Conservation (phyloP, 2,888 invertebrate species). For the Isoperla grammatica region DNA sequence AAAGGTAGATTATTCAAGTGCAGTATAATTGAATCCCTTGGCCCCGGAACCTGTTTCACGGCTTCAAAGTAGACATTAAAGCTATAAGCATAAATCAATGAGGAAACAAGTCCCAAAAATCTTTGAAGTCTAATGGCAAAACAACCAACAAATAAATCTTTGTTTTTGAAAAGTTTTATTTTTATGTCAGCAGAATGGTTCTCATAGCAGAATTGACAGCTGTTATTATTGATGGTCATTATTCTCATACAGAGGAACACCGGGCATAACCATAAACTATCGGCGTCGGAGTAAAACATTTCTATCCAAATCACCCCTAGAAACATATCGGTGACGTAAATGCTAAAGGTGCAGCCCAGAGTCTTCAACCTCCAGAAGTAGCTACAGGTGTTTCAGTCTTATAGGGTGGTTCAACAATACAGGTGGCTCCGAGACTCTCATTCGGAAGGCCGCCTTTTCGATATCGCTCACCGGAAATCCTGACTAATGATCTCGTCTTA, state of each 20-base stretch:
- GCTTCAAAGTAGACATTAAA: not conserved
- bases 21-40: not conserved
- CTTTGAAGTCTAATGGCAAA: not conserved
- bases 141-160: slow-evolving; percentile 2
- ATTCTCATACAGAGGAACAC: not conserved
- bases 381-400: no score
- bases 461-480: no score
- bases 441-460: no score
- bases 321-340: no score
- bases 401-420: no score
- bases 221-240: slow-evolving; percentile 1
- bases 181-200: not conserved
- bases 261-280: no score
- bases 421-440: no score
- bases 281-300: no score
- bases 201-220: not conserved
- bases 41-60: not conserved
- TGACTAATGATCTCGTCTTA: no score
- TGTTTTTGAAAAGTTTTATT: not conserved
- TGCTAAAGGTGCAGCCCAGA: no score
- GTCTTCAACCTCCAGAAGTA: no score
- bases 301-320: no score
- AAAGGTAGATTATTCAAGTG: not conserved
- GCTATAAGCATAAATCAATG: not conserved
- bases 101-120: not conserved